Evolutionary conservation across 2,888 invertebrate genomes (phyloP).

Genomic region (Clanis bilineata): DNA sequence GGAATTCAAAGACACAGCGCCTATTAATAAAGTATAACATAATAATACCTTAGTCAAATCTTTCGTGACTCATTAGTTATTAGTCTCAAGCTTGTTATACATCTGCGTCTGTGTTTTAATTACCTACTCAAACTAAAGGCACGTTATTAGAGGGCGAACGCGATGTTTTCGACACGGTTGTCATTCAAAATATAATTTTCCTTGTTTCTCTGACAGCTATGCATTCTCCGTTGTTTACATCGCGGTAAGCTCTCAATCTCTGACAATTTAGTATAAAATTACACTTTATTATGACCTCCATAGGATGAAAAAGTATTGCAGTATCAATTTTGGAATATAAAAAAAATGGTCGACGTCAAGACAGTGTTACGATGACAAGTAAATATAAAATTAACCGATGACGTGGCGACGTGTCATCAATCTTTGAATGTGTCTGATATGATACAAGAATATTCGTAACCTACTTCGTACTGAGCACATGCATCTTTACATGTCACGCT

Average conservation of each 20-base stretch:
- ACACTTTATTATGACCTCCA: conserved; percentile 39
- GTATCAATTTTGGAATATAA: conserved; percentile 24
- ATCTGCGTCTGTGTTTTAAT: conserved; percentile 79
- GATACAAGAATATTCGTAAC: conserved; percentile 60
- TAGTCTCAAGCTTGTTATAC: conserved; percentile 62
- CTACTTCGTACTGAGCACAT: conserved; percentile 42
- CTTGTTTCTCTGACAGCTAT: conserved; percentile 35
- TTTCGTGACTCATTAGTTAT: conserved; percentile 70
- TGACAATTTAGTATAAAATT: conserved; percentile 46
- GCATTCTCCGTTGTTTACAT: conserved; percentile 27
- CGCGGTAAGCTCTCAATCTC: conserved; percentile 43
- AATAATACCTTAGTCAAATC: conserved; percentile 74
- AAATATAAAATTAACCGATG: conserved; percentile 64
- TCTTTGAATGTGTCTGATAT: conserved; percentile 45
- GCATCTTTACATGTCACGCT: conserved; percentile 53
- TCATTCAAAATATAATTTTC: conserved; percentile 50
- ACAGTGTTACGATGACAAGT: conserved; percentile 33
- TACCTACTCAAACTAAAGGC: conserved; percentile 77
- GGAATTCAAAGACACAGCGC: not conserved
- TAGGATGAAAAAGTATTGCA: conserved; percentile 16
- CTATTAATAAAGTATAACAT: conserved; percentile 19
- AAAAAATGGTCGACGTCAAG: conserved; percentile 37
- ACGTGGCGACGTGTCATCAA: conserved; percentile 56
- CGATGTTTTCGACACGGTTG: conserved; percentile 64
- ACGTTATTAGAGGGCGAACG: conserved; percentile 70